A percentile compares a stretch with the other conserved stretches of the same genome.
Evolutionary conservation across 2,888 invertebrate genomes (phyloP).

Genomic region (Bombylius major): DNA sequence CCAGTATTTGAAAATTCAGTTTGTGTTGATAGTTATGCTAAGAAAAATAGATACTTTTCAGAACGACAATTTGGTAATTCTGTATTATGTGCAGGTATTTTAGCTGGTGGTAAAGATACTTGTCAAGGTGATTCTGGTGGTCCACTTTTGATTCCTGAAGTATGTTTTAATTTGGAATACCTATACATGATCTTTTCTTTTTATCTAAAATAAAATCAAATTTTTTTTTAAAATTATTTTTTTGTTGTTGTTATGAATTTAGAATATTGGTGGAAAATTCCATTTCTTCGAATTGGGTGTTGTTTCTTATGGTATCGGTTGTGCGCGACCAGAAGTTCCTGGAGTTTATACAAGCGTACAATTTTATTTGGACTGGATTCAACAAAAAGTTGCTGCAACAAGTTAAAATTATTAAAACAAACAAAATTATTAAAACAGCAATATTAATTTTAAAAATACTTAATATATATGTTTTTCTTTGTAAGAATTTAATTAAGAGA

Average conservation of each 20-base stretch:
- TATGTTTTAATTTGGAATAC: slow-evolving; percentile 9
- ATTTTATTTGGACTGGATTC: slow-evolving; percentile 50
- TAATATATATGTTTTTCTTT: too few species aligned
- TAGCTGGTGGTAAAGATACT: slow-evolving; percentile 31
- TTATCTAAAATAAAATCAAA: too few species aligned
- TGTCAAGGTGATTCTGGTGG: slow-evolving; percentile 37
- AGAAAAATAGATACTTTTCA: slow-evolving; percentile 21
- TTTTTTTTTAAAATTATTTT: background rate
- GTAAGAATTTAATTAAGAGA: too few species aligned
- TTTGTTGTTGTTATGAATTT: background rate
- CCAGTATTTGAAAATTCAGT: slow-evolving; percentile 50
- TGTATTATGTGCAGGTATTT: slow-evolving; percentile 30
- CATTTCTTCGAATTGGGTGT: slow-evolving; percentile 45
- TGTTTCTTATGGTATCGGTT: slow-evolving; percentile 53
- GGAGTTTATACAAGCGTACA: slow-evolving; percentile 52
- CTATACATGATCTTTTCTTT: background rate
- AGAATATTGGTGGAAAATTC: background rate
- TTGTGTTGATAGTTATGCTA: slow-evolving; percentile 40
- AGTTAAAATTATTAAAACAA: slow-evolving; percentile 5
- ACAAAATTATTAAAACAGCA: too few species aligned
- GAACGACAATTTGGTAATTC: slow-evolving; percentile 29
- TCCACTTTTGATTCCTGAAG: slow-evolving; percentile 32
- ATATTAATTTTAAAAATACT: too few species aligned
- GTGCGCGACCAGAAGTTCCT: slow-evolving; percentile 48
- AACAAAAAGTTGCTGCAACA: slow-evolving; percentile 28